phyloP scores from a whole-genome alignment of 2,888 invertebrate species.

The Folsomia candida region DNA sequence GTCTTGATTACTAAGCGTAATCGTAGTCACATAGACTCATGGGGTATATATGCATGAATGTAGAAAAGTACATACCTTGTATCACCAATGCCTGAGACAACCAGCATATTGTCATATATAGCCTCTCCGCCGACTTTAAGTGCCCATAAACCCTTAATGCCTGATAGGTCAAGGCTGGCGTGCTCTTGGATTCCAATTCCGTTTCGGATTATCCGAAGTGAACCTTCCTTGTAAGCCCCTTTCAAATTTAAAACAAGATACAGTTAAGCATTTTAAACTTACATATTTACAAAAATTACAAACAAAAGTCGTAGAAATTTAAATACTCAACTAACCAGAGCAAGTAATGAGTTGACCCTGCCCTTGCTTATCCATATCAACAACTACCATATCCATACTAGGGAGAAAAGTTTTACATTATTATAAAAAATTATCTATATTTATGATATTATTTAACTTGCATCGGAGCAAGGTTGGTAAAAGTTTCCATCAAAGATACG shows the following conservation, averaged over 20 bases:
- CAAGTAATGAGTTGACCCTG: slow-evolving; percentile 98
- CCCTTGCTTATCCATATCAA: slow-evolving; percentile 92
- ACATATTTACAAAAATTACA: not conserved
- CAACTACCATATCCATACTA: slow-evolving; percentile 95
- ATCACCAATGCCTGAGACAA: slow-evolving; percentile 94
- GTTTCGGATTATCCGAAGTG: slow-evolving; percentile 92
- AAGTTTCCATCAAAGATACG: slow-evolving; percentile 85
- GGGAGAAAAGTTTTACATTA: too few species aligned
- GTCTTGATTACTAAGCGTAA: not conserved
- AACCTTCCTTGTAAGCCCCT: slow-evolving; percentile 95
- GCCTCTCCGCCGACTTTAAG: slow-evolving; percentile 68
- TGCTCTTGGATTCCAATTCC: slow-evolving; percentile 99
- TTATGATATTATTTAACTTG: too few species aligned
- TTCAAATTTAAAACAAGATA: not conserved
- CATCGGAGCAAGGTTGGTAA: slow-evolving; percentile 97
- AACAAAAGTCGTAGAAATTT: not conserved
- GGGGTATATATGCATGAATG: too few species aligned
- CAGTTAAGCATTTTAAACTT: not conserved
- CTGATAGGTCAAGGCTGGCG: slow-evolving; percentile 93
- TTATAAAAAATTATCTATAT: too few species aligned
- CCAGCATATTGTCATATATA: slow-evolving; percentile 80
- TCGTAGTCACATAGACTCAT: not conserved
- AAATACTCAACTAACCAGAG: slow-evolving; percentile 63
- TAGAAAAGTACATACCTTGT: slow-evolving; percentile 70
- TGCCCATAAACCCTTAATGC: slow-evolving; percentile 98